Conservation (phyloP, 23 tunicate genomes). For the Phallusia fumigata region DNA sequence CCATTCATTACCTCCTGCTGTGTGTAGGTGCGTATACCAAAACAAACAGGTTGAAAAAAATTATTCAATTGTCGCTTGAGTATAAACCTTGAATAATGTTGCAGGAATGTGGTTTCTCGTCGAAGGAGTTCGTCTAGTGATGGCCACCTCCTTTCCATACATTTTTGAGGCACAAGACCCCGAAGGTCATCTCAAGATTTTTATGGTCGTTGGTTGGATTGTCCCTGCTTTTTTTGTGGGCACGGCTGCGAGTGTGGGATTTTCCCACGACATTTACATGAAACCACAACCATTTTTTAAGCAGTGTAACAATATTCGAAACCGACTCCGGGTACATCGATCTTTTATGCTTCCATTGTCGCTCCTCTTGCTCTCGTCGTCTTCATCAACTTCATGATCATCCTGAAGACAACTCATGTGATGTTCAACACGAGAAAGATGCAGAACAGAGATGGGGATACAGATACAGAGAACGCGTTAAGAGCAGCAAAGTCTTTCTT, state of each 20-base stretch:
- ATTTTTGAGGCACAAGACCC: not conserved
- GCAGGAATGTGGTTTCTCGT: not conserved
- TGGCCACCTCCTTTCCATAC: not conserved
- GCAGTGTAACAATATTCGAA: not conserved
- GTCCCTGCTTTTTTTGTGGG: not conserved
- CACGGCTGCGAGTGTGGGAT: not conserved
- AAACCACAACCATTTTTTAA: not conserved
- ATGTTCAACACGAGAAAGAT: not conserved
- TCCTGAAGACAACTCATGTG: not conserved
- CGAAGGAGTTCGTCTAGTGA: not conserved
- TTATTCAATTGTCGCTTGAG: too few species aligned
- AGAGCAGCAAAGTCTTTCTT: constrained; percentile 7
- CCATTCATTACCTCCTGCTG: not conserved
- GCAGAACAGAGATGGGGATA: too few species aligned
- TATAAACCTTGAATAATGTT: not conserved
- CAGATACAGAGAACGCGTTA: not conserved
- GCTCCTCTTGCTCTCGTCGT: too few species aligned
- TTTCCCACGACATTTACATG: not conserved
- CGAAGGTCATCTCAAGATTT: not conserved
- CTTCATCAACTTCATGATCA: not conserved
- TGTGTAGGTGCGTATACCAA: too few species aligned
- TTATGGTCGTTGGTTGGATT: not conserved
- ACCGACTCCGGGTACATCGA: too few species aligned
- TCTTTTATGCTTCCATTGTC: too few species aligned
- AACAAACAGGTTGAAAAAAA: too few species aligned